Evolutionary conservation across 1,140 invertebrate species (phyloP).

Genomic region (Chironomus striatipennis): DNA sequence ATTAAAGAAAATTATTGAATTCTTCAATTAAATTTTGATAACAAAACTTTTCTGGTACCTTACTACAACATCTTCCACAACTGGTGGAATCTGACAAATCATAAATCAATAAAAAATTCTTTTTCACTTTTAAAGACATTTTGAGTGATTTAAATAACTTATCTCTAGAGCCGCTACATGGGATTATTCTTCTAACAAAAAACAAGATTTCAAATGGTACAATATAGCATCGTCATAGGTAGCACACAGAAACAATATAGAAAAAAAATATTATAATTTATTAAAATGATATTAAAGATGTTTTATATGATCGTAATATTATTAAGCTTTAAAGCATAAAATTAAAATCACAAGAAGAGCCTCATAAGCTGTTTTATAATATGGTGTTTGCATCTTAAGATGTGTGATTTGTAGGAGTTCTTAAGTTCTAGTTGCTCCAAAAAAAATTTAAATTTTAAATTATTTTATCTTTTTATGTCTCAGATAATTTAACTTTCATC

Average conservation of each 20-base stretch:
- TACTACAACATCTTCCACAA: too few relatives aligned
- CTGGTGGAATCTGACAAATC: too few relatives aligned
- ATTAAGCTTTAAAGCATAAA: neutral
- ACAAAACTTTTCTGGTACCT: too few relatives aligned
- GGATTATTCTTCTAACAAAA: neutral
- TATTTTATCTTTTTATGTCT: too few relatives aligned
- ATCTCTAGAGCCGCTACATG: neutral
- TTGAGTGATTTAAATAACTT: neutral
- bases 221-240: neutral
- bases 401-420: neutral
- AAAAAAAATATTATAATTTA: neutral
- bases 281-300: conserved; percentile 10
- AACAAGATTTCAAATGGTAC: neutral
- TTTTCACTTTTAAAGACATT: neutral
- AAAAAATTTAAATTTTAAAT: neutral
- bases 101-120: neutral
- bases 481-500: too few relatives aligned
- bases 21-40: too few relatives aligned
- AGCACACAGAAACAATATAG: neutral
- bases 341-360: neutral
- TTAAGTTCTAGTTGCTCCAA: neutral
- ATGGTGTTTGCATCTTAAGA: neutral
- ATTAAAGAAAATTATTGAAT: too few relatives aligned
- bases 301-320: conserved; percentile 6
- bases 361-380: neutral